Evolutionary conservation across 2,113 vertebrate genomes (phyloP).

Genomic region (Lamprologus ornatipinnis): DNA sequence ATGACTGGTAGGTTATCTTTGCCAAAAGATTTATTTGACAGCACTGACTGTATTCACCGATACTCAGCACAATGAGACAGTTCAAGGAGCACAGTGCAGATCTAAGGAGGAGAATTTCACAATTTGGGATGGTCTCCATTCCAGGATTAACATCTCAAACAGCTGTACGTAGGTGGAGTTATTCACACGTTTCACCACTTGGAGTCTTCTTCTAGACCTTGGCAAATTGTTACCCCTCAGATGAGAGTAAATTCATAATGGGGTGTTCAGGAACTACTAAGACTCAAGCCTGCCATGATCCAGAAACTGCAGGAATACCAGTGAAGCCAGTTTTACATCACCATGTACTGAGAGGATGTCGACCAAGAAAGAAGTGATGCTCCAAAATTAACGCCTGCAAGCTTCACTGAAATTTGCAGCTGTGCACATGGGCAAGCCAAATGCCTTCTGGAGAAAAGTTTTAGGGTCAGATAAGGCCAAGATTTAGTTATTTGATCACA

Average conservation of each 20-base stretch:
- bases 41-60: fast-evolving
- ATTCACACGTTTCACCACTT: not conserved
- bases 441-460: not conserved
- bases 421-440: not conserved
- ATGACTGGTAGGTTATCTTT: not conserved
- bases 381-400: not conserved
- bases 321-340: not conserved
- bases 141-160: not conserved
- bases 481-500: not conserved
- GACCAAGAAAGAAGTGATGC: not conserved
- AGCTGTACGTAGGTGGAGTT: not conserved
- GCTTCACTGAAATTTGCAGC: not conserved
- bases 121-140: not conserved
- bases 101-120: not conserved
- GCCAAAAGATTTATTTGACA: not conserved
- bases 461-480: not conserved
- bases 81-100: fast-evolving
- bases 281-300: not conserved
- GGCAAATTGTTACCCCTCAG: not conserved
- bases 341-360: not conserved
- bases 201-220: not conserved
- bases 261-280: not conserved
- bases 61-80: not conserved
- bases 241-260: not conserved
- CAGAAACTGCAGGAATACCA: not conserved